phyloP scores from a whole-genome alignment of 2,113 vertebrate genomes.

The Falcunculus frontatus region DNA sequence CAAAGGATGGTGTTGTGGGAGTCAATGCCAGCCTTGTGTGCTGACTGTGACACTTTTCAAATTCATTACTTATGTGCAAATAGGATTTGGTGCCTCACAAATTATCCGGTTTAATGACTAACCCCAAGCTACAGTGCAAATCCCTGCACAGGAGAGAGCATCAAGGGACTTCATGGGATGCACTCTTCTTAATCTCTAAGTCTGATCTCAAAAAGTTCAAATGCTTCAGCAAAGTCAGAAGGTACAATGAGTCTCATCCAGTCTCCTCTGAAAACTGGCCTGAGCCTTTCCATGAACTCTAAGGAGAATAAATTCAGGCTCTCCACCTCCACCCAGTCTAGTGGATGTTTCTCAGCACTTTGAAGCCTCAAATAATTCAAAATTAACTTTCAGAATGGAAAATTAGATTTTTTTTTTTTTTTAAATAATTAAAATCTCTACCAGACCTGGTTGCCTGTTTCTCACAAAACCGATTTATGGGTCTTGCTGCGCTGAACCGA shows the following conservation, averaged over 20 bases:
- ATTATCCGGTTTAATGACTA: neutral
- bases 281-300: neutral
- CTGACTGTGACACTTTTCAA: neutral
- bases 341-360: neutral
- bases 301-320: neutral
- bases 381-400: slow-evolving; percentile 16
- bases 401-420: neutral
- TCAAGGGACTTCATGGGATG: neutral
- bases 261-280: neutral
- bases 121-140: neutral
- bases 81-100: neutral
- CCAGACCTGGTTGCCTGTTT: neutral
- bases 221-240: neutral
- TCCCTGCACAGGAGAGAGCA: neutral
- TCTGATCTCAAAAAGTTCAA: neutral
- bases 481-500: fast-evolving
- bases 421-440: neutral
- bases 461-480: slow-evolving; percentile 5
- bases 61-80: neutral
- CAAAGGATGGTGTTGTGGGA: neutral
- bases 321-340: neutral
- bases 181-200: neutral
- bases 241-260: neutral
- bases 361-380: neutral
- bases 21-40: neutral